Conservation (phyloP, 1,140 invertebrate species). For the Apocrypta bakeri region DNA sequence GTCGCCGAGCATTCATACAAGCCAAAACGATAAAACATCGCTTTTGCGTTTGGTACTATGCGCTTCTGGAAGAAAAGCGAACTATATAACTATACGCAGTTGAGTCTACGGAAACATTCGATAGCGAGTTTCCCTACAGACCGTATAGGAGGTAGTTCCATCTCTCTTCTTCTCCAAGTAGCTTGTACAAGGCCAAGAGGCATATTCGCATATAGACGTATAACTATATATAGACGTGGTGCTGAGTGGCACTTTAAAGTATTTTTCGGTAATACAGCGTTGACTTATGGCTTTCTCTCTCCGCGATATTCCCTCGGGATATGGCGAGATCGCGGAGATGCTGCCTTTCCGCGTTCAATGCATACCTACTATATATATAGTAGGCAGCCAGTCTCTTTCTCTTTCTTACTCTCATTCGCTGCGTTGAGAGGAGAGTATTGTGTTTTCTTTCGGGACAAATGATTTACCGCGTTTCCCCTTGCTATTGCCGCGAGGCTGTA, state of each 20-base stretch:
- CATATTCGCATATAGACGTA: background rate
- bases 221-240: conserved; percentile 16
- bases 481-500: conserved; percentile 62
- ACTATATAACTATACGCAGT: background rate
- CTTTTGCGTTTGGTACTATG: conserved; percentile 7
- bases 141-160: background rate
- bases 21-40: conserved; percentile 52
- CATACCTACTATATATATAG: conserved; percentile 32
- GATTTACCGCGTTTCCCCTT: conserved; percentile 70
- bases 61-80: background rate
- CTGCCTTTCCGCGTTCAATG: conserved; percentile 47
- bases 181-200: background rate
- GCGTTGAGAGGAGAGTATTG: conserved; percentile 59
- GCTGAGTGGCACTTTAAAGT: conserved; percentile 72
- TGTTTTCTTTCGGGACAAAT: conserved; percentile 74
- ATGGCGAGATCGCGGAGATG: background rate
- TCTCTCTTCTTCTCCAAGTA: background rate
- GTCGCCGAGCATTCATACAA: conserved; percentile 39
- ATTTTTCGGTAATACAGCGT: conserved; percentile 72
- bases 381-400: background rate
- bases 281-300: conserved; percentile 70
- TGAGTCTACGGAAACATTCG: conserved; percentile 20
- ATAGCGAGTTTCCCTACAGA: conserved; percentile 29
- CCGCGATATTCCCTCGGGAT: conserved; percentile 58
- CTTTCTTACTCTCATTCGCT: conserved; percentile 26